These are phyloP conservation scores for Drosophila sordidula DNA, from an alignment of 2,888 invertebrate genomes.

Conservation along the genomic window DNA sequence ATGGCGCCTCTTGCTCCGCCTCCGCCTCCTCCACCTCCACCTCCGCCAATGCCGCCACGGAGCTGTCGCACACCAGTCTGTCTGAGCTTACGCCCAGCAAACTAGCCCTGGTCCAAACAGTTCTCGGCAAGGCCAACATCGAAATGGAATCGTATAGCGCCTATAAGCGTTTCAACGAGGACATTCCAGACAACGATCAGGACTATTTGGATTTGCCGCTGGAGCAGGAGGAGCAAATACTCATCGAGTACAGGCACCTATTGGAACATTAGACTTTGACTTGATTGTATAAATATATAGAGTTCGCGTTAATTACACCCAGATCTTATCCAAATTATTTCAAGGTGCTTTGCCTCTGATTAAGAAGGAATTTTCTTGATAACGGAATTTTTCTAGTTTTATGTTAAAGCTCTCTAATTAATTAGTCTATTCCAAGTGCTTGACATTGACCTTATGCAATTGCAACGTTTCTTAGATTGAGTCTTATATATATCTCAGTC, in stretches of 20 bases:
- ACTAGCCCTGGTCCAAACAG: conserved; percentile 45
- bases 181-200: conserved; percentile 87
- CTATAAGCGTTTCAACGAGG: conserved; percentile 87
- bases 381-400: too few relatives aligned
- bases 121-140: conserved; percentile 66
- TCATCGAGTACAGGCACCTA: conserved; percentile 88
- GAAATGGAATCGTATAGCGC: conserved; percentile 85
- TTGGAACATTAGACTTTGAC: conserved; percentile 80
- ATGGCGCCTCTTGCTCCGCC: conserved; percentile 49
- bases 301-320: not conserved
- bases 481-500: too few relatives aligned
- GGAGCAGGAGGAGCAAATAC: conserved; percentile 89
- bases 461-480: too few relatives aligned
- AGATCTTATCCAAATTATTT: not conserved
- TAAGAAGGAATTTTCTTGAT: too few relatives aligned
- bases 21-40: not conserved
- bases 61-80: too few relatives aligned
- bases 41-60: conserved; percentile 20
- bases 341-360: not conserved
- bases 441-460: too few relatives aligned
- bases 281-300: not conserved
- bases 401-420: too few relatives aligned
- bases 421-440: too few relatives aligned
- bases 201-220: conserved; percentile 91
- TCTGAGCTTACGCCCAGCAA: conserved; percentile 48